phyloP scores from a whole-genome alignment of 2,113 vertebrate species.

The Siphamia tubifer region DNA sequence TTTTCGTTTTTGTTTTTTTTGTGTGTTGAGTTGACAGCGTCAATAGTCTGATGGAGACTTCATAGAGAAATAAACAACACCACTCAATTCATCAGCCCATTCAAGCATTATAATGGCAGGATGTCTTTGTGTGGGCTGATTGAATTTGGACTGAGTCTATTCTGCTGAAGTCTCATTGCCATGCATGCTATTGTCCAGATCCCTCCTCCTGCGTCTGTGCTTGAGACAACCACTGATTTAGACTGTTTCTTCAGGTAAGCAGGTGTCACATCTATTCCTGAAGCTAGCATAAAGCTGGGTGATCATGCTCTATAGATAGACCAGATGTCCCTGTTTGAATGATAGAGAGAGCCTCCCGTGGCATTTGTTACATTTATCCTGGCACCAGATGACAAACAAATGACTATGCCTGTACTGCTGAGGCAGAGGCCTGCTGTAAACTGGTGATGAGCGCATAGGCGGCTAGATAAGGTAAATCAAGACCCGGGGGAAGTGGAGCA shows the following conservation, averaged over 20 bases:
- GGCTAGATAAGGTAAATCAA: conserved; percentile 72
- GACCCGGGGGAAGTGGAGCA: conserved; percentile 65
- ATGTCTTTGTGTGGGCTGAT: conserved; percentile 59
- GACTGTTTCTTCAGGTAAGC: conserved; percentile 57
- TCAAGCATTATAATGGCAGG: conserved; percentile 43
- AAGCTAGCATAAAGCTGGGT: conserved; percentile 34
- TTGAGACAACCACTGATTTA: conserved; percentile 51
- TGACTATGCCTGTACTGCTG: conserved; percentile 47
- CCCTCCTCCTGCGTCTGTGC: conserved; percentile 23
- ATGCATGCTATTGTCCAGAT: conserved; percentile 44
- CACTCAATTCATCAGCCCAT: conserved; percentile 48
- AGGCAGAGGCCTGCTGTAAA: conserved; percentile 52
- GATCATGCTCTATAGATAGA: conserved; percentile 51
- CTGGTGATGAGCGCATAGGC: conserved; percentile 47
- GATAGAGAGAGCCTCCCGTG: conserved; percentile 48
- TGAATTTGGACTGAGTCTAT: conserved; percentile 59
- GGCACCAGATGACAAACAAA: conserved; percentile 71
- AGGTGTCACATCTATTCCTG: conserved; percentile 65
- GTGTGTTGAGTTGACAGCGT: conserved; percentile 6
- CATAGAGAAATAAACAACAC: conserved; percentile 49
- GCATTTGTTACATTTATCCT: conserved; percentile 63
- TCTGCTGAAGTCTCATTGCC: conserved; percentile 49
- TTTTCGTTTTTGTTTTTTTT: conserved; percentile 3
- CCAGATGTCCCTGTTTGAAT: conserved; percentile 69
- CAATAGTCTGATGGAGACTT: conserved; percentile 48